These are phyloP conservation scores for Coleophora flavipennella DNA, from an alignment of 2,888 invertebrate species.

Conservation along the genomic window DNA sequence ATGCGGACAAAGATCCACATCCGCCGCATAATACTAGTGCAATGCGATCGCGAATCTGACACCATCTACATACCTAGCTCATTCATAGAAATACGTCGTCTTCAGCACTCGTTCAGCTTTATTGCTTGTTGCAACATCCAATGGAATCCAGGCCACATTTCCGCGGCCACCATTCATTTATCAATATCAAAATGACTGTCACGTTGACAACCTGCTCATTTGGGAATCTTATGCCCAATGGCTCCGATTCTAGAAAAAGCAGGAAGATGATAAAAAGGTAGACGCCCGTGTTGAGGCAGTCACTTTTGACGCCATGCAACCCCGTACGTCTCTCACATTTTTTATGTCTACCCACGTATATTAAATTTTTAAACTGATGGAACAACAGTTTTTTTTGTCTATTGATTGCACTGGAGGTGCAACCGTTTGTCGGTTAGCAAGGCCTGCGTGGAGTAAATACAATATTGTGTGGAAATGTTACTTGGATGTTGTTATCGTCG, in stretches of 20 bases:
- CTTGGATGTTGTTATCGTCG: slow-evolving; percentile 30
- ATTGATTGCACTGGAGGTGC: slow-evolving; percentile 23
- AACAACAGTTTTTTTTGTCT: no score
- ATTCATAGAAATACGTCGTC: slow-evolving; percentile 45
- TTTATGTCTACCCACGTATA: slow-evolving; percentile 1
- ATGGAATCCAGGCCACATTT: slow-evolving; percentile 40
- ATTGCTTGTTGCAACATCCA: slow-evolving; percentile 31
- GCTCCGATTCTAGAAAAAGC: slow-evolving; percentile 67
- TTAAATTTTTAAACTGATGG: no score
- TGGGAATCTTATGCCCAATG: slow-evolving; percentile 61
- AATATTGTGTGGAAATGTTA: slow-evolving; percentile 26
- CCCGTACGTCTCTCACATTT: slow-evolving; percentile 69
- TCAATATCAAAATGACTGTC: background rate
- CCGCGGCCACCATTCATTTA: slow-evolving; percentile 17
- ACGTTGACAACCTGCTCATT: slow-evolving; percentile 50
- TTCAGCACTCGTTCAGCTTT: slow-evolving; percentile 32
- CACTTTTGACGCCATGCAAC: slow-evolving; percentile 64
- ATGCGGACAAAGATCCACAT: slow-evolving; percentile 38
- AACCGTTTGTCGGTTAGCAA: slow-evolving; percentile 16
- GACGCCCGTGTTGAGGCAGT: slow-evolving; percentile 70
- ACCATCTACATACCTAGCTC: slow-evolving; percentile 31
- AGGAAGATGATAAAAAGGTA: slow-evolving; percentile 58
- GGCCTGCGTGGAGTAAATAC: slow-evolving; percentile 16
- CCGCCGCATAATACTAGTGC: slow-evolving; percentile 34
- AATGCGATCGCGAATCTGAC: slow-evolving; percentile 42